These are phyloP conservation scores for Heteromurus nitidus DNA, from an alignment of 2,888 invertebrate genomes.

Conservation along the genomic window DNA sequence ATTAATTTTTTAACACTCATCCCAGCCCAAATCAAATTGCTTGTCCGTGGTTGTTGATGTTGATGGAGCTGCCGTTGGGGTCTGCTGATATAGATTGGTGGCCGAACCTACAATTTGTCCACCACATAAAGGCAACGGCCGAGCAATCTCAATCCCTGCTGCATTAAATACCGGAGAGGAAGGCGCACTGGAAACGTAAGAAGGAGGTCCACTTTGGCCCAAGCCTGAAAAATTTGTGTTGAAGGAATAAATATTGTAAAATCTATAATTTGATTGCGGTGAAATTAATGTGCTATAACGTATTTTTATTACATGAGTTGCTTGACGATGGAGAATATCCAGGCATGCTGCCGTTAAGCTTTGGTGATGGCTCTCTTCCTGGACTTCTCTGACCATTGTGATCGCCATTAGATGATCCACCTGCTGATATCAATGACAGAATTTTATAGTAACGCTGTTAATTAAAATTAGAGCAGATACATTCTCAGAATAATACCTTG, in stretches of 20 bases:
- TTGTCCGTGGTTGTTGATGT: neutral
- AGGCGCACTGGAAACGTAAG: conserved; percentile 86
- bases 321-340: conserved; percentile 63
- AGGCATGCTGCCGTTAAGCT: conserved; percentile 46
- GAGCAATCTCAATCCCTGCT: conserved; percentile 75
- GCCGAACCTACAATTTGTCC: conserved; percentile 53
- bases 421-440: neutral
- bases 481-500: neutral
- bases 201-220: conserved; percentile 89
- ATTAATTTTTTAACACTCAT: conserved; percentile 14
- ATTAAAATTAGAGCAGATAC: neutral
- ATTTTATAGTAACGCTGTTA: neutral
- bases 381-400: conserved; percentile 24
- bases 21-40: neutral
- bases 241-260: neutral
- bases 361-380: conserved; percentile 32
- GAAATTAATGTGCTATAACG: neutral
- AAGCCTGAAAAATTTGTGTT: conserved; percentile 76
- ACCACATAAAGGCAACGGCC: neutral
- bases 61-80: neutral
- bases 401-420: conserved; percentile 13
- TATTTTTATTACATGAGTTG: conserved; percentile 50
- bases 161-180: conserved; percentile 85
- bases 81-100: conserved; percentile 36
- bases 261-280: neutral